These are phyloP conservation scores for Coregonus suidteri DNA, from an alignment of 2,797 vertebrate genomes.

Conservation along the genomic window DNA sequence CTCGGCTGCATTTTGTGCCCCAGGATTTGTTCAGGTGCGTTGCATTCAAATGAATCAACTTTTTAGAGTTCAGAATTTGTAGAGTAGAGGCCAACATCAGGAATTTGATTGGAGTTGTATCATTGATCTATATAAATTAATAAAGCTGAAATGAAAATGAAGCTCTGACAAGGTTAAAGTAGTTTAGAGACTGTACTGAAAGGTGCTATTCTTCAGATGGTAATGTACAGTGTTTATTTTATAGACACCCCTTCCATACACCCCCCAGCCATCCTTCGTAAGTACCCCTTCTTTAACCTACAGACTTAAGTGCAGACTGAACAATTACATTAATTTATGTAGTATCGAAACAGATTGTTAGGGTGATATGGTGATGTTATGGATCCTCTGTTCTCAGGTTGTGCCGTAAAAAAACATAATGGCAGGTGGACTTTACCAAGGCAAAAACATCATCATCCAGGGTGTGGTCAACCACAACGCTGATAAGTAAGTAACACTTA, in stretches of 20 bases:
- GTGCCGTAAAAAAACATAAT: slow-evolving; percentile 45
- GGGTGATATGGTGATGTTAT: neutral
- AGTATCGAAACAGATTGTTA: neutral
- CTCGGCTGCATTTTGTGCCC: neutral
- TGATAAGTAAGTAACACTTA: slow-evolving; percentile 16
- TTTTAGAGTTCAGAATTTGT: neutral
- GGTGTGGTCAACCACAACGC: slow-evolving; percentile 25
- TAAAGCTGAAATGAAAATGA: neutral
- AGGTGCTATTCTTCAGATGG: neutral
- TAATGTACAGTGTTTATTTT: neutral
- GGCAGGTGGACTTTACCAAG: slow-evolving; percentile 35
- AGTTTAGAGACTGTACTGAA: too few relatives aligned
- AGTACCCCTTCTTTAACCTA: slow-evolving; percentile 9
- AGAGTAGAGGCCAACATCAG: neutral
- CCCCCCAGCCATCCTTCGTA: slow-evolving; percentile 19
- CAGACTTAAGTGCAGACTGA: neutral
- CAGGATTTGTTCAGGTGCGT: neutral
- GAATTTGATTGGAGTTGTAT: neutral
- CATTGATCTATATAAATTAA: neutral
- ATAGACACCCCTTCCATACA: slow-evolving; percentile 38
- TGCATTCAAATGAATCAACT: neutral
- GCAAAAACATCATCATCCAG: slow-evolving; percentile 29
- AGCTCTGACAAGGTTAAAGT: neutral
- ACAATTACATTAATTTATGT: neutral
- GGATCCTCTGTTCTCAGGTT: slow-evolving; percentile 12